phyloP scores from a whole-genome alignment of 1,140 invertebrate genomes.

The Drosophila pachea region DNA sequence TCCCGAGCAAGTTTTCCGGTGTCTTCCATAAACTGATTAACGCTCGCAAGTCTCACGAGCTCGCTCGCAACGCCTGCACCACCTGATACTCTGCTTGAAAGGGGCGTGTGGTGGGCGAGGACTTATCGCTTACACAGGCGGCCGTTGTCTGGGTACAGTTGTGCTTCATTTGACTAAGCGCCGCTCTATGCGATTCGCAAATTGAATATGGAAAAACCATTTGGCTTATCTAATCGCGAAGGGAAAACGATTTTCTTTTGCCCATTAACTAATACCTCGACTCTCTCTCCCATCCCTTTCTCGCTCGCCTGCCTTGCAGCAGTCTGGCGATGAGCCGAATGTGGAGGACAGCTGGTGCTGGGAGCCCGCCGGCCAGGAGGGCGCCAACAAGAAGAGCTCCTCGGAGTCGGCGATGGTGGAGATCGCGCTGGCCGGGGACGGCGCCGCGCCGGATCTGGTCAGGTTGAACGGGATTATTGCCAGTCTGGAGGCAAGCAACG shows the following conservation, averaged over 20 bases:
- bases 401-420: conserved; percentile 45
- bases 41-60: conserved; percentile 61
- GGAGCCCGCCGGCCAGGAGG: conserved; percentile 78
- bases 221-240: too few relatives aligned
- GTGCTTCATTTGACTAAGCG: neutral
- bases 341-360: conserved; percentile 81
- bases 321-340: conserved; percentile 52
- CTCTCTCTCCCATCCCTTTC: neutral
- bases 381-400: neutral
- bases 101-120: neutral
- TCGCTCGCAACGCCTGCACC: neutral
- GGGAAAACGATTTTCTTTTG: too few relatives aligned
- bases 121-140: neutral
- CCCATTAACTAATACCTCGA: too few relatives aligned
- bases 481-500: conserved; percentile 76
- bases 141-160: neutral
- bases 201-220: too few relatives aligned
- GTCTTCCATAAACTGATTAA: conserved; percentile 69
- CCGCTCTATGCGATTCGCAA: too few relatives aligned
- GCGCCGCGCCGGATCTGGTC: conserved; percentile 71
- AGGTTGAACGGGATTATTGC: conserved; percentile 74
- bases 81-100: conserved; percentile 3
- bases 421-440: conserved; percentile 30
- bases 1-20: conserved; percentile 25
- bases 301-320: conserved; percentile 24